Conservation (phyloP, 2,888 invertebrate species). For the Rhabditophanes sp. region DNA sequence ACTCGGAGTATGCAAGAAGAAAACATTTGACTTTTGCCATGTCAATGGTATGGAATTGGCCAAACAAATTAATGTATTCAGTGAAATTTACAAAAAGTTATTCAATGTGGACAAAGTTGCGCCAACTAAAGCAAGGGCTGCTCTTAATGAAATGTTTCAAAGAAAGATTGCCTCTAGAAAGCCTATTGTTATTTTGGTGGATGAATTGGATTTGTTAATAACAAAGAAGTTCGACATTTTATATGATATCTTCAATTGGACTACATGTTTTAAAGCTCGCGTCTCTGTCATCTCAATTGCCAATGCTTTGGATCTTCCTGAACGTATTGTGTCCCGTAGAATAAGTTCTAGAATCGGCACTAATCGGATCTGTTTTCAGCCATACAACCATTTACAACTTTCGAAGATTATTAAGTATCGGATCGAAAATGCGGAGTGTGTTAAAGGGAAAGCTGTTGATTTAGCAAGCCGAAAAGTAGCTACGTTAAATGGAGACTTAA, state of each 20-base stretch:
- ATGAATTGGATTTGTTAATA: slow-evolving; percentile 53
- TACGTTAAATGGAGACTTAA: slow-evolving; percentile 83
- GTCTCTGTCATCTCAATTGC: slow-evolving; percentile 84
- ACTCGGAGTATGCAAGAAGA: no score
- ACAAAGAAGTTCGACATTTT: slow-evolving; percentile 48
- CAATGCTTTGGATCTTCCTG: slow-evolving; percentile 95
- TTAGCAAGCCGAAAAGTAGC: slow-evolving; percentile 60
- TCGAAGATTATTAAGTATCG: slow-evolving; percentile 20
- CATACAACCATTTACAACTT: slow-evolving; percentile 68
- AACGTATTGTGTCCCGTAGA: slow-evolving; percentile 55
- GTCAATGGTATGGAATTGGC: slow-evolving; percentile 85
- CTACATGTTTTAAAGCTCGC: slow-evolving; percentile 59
- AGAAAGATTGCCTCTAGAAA: slow-evolving; percentile 12
- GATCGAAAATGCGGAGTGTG: slow-evolving; percentile 5
- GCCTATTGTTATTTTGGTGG: slow-evolving; percentile 61
- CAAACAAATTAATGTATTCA: slow-evolving; percentile 48
- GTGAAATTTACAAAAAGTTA: slow-evolving; percentile 18
- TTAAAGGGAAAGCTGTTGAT: slow-evolving; percentile 21
- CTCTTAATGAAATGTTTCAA: slow-evolving; percentile 21
- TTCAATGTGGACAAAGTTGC: slow-evolving; percentile 1
- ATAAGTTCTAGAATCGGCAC: slow-evolving; percentile 52
- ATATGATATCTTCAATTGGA: slow-evolving; percentile 93
- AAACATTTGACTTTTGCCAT: slow-evolving; percentile 57
- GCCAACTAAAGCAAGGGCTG: slow-evolving; percentile 14
- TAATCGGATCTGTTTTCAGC: slow-evolving; percentile 75